phyloP scores from a whole-genome alignment of 2,113 vertebrate genomes.

The Machaerirhynchus nigripectus region DNA sequence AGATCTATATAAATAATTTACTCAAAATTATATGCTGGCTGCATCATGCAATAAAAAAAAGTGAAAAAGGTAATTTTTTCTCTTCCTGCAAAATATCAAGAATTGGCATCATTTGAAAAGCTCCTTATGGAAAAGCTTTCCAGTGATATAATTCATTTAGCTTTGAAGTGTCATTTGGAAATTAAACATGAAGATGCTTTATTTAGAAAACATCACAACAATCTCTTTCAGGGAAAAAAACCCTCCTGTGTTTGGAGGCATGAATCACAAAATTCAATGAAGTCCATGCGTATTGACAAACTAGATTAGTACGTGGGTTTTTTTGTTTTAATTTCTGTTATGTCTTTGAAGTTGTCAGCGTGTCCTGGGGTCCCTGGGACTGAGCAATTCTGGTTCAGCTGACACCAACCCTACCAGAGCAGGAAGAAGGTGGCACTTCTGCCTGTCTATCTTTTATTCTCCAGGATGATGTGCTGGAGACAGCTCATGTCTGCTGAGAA shows the following conservation, averaged over 20 bases:
- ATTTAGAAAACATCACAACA: slow-evolving; percentile 54
- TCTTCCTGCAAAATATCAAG: not conserved
- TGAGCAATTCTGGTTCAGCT: not conserved
- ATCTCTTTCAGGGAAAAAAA: not conserved
- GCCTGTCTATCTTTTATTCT: not conserved
- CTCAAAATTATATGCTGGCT: not conserved
- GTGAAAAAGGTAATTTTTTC: not conserved
- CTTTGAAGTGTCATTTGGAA: slow-evolving; percentile 51
- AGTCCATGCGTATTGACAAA: not conserved
- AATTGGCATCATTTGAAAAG: slow-evolving; percentile 37
- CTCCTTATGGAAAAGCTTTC: slow-evolving; percentile 25
- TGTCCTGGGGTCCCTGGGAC: not conserved
- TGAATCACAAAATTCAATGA: slow-evolving; percentile 11
- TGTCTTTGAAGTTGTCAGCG: not conserved
- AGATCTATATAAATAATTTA: not conserved
- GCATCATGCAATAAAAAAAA: not conserved
- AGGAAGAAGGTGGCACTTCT: not conserved
- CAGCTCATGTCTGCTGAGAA: not conserved
- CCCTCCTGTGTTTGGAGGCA: not conserved
- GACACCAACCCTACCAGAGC: not conserved
- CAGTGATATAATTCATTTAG: slow-evolving; percentile 11
- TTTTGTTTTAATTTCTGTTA: not conserved
- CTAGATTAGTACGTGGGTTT: not conserved
- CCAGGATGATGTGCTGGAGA: not conserved
- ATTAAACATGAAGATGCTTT: slow-evolving; percentile 42